Conservation (phyloP, 2,888 invertebrate species). For the Polydrusus cervinus region DNA sequence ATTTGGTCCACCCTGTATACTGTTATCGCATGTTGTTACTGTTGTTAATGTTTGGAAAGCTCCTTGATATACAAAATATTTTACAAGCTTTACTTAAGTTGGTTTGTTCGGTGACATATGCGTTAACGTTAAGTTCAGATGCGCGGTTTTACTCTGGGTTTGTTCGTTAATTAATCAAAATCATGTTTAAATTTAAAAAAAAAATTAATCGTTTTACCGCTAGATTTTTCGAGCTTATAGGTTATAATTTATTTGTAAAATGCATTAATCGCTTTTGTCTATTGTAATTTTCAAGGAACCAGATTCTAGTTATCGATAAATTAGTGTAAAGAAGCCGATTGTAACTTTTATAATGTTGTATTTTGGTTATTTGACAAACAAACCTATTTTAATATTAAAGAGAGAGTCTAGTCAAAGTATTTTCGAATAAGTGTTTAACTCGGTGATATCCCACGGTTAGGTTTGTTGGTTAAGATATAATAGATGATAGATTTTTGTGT, state of each 20-base stretch:
- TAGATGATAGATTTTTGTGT: not conserved
- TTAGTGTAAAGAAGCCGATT: no score
- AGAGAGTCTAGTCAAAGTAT: slow-evolving; percentile 47
- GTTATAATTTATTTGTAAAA: no score
- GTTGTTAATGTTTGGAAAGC: slow-evolving; percentile 71
- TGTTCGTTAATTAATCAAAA: slow-evolving; percentile 13
- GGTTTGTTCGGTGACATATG: slow-evolving; percentile 57
- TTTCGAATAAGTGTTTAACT: slow-evolving; percentile 21
- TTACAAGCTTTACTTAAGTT: slow-evolving; percentile 62
- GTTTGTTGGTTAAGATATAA: slow-evolving; percentile 33
- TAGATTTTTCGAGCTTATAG: no score
- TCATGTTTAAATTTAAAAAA: not conserved
- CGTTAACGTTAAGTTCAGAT: slow-evolving; percentile 55
- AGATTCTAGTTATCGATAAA: no score
- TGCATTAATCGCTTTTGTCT: no score
- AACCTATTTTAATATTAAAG: slow-evolving; percentile 21
- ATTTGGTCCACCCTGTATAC: slow-evolving; percentile 36
- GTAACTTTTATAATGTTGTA: no score
- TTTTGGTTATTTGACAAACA: not conserved
- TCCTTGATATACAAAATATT: slow-evolving; percentile 24
- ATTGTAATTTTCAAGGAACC: no score
- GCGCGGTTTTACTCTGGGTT: slow-evolving; percentile 35
- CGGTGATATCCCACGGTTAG: slow-evolving; percentile 22
- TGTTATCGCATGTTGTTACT: slow-evolving; percentile 73
- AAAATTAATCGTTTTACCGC: no score